A percentile compares a stretch with the other conserved stretches of the same genome.
Evolutionary conservation across 2,888 invertebrate species (phyloP).

Genomic region (Beris chalybata): DNA sequence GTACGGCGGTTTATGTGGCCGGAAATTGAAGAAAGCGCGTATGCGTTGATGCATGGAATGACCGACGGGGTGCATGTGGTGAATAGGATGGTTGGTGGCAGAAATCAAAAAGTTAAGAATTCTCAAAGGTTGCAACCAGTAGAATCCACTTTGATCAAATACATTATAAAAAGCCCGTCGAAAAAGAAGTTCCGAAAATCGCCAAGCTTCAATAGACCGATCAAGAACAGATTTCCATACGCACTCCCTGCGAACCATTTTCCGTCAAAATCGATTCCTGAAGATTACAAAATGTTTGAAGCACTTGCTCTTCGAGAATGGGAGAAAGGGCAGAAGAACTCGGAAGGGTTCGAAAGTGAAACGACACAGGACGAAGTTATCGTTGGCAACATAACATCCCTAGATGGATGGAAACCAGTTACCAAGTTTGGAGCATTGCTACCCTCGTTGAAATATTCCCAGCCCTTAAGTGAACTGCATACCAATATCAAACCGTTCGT

Average conservation of each 20-base stretch:
- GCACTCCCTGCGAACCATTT: not conserved
- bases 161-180: constrained; percentile 46
- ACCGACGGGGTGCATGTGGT: constrained; percentile 43
- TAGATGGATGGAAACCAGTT: constrained; percentile 50
- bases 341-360: constrained; percentile 15
- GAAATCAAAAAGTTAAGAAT: not conserved
- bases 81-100: not conserved
- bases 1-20: constrained; percentile 55
- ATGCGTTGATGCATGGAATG: constrained; percentile 45
- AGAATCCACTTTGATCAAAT: constrained; percentile 49
- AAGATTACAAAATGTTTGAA: constrained; percentile 10
- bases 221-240: not conserved
- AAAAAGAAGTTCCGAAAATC: not conserved
- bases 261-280: not conserved
- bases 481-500: constrained; percentile 8
- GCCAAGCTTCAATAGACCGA: not conserved
- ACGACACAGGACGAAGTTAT: constrained; percentile 41
- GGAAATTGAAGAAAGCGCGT: constrained; percentile 51
- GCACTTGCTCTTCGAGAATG: constrained; percentile 6
- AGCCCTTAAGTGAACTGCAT: constrained; percentile 1
- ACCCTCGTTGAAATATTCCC: not conserved
- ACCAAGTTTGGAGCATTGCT: not conserved
- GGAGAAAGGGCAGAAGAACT: constrained; percentile 2
- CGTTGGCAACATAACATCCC: constrained; percentile 46
- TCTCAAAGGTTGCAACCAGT: constrained; percentile 37